Base-by-base conservation (phyloP, 2,888 invertebrate species). In the Incurvaria masculella region DNA sequence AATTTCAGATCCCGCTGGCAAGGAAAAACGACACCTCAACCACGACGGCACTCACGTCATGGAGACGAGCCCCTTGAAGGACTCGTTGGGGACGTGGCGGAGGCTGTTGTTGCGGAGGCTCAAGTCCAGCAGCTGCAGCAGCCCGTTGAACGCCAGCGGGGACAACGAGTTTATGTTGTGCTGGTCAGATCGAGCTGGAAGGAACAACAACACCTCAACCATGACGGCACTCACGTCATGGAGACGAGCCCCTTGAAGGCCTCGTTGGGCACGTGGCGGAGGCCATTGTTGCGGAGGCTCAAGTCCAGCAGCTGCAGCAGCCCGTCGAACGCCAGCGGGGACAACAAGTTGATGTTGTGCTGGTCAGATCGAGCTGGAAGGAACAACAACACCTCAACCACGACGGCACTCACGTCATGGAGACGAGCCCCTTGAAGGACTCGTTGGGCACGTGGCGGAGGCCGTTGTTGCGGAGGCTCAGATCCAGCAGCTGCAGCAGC, bases 171-270 rank as follows among this genome's bases (percentile, higher is more conserved):
- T 86, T 19, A 95, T 69, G 46, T 86, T 83, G 64, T n/a, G n/a
- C n/a, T n/a, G n/a, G n/a, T n/a, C n/a, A n/a, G n/a, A n/a, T 95
- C 95, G 41, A 87, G 73, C 87, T 91, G 64, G 14, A 57, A 52
- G 21, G 19, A 27, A n/a, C n/a, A n/a, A n/a, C n/a, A n/a, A n/a
- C n/a, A n/a, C n/a, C n/a, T n/a, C n/a, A n/a, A n/a, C n/a, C n/a
- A n/a, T n/a, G n/a, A n/a, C n/a, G n/a, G n/a, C n/a, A 42, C 59
- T 56, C 55, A 85, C 65, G 86, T 81, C 49, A 95, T 66, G 1
- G 94, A 89, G 0, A 94, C 93, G 11, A 95, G 72, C 23, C 91
- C 89, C 60, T 87, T 83, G 53, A 95, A 92, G 0, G 88, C 92
- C 55, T 89, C 93, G 52, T 89, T 89, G 0, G 90, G 88, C 56